Evolutionary conservation across 2,113 vertebrate genomes (phyloP).

Genomic region (Hymenochirus boettgeri): DNA sequence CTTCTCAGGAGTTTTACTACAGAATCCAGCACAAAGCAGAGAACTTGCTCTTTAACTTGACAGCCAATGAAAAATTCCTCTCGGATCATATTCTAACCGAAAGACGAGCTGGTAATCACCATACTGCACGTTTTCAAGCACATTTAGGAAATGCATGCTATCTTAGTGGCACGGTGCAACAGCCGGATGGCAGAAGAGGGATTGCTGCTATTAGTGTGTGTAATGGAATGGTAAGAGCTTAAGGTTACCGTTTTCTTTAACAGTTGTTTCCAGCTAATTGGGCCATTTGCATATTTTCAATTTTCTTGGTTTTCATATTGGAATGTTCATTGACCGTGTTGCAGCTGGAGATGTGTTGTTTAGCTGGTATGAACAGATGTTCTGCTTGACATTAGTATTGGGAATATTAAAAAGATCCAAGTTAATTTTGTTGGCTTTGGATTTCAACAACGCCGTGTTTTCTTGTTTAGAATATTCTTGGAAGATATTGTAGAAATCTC

Average conservation of each 20-base stretch:
- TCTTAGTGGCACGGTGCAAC: constrained; percentile 69
- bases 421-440: constrained; percentile 13
- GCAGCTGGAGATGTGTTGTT: constrained; percentile 1
- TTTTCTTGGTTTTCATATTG: neutral
- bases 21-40: constrained; percentile 66
- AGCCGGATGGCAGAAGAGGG: constrained; percentile 48
- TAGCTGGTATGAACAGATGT: constrained; percentile 11
- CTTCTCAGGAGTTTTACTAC: constrained; percentile 64
- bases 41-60: constrained; percentile 80
- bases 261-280: neutral
- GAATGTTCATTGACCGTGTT: neutral
- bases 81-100: constrained; percentile 79
- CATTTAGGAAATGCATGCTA: constrained; percentile 65
- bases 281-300: neutral
- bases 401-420: neutral
- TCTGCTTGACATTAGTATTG: neutral
- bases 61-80: constrained; percentile 67
- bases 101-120: constrained; percentile 66
- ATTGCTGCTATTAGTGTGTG: constrained; percentile 83
- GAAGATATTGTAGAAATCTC: constrained; percentile 5
- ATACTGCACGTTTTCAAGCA: constrained; percentile 51
- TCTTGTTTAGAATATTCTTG: constrained; percentile 16
- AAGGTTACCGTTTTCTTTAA: neutral
- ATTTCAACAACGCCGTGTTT: neutral
- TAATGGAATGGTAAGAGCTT: constrained; percentile 81